Percentiles rank a stretch among this genome's conserved stretches.
phyloP scores from a whole-genome alignment of 2,797 vertebrate species.

The Pseudochromis fuscus region DNA sequence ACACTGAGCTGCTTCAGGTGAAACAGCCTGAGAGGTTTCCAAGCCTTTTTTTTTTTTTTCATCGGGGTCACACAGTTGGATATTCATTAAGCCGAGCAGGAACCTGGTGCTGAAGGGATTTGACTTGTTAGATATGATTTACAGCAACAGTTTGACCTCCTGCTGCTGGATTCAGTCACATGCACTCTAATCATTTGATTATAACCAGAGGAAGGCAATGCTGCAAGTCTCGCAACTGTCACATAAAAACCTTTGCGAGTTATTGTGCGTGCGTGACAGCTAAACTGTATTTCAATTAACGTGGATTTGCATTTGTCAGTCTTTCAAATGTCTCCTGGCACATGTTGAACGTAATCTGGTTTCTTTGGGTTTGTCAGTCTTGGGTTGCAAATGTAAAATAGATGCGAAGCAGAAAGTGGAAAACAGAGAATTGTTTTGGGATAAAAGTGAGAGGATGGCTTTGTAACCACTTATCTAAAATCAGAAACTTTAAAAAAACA shows the following conservation, averaged over 20 bases:
- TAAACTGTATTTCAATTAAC: conserved; percentile 34
- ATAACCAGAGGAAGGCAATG: conserved; percentile 48
- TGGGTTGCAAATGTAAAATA: conserved; percentile 6
- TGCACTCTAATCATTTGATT: conserved; percentile 56
- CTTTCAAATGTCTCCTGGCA: conserved; percentile 26
- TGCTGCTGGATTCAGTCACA: conserved; percentile 60
- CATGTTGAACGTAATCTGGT: background rate
- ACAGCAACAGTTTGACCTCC: conserved; percentile 58
- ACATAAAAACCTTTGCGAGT: conserved; percentile 4
- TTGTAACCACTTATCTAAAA: no score
- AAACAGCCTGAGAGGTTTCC: conserved; percentile 12
- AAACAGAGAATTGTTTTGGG: background rate
- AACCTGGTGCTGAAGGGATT: conserved; percentile 60
- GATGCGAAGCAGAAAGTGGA: conserved; percentile 4
- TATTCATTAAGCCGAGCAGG: conserved; percentile 64
- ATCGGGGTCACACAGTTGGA: conserved; percentile 55
- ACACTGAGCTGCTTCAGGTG: background rate
- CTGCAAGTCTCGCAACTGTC: conserved; percentile 31
- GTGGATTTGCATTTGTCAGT: conserved; percentile 37
- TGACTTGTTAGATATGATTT: conserved; percentile 70
- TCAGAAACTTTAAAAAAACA: background rate
- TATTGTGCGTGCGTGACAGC: conserved; percentile 18
- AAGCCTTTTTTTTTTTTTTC: conserved; percentile 36
- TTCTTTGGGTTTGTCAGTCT: conserved; percentile 17
- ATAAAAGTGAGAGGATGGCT: background rate